Conservation (phyloP, 2,888 invertebrate species). For the Resseliella maxima region DNA sequence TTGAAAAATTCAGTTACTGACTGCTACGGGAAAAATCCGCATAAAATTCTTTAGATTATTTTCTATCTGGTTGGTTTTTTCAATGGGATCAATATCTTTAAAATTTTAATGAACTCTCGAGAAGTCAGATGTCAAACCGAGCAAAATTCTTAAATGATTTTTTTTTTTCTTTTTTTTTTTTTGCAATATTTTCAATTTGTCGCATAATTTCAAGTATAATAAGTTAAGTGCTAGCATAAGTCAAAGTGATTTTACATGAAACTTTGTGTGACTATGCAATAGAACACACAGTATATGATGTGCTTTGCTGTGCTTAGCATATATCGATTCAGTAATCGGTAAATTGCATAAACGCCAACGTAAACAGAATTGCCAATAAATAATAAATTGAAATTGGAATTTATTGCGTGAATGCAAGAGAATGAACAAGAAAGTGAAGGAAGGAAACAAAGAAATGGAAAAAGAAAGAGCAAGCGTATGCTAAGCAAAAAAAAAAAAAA, state of each 20-base stretch:
- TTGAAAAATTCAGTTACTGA: too few species aligned
- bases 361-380: slow-evolving; percentile 45
- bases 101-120: not conserved
- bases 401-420: not conserved
- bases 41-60: not conserved
- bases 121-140: not conserved
- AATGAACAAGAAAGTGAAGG: not conserved
- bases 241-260: not conserved
- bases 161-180: too few species aligned
- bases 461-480: not conserved
- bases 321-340: slow-evolving; percentile 1
- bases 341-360: slow-evolving; percentile 51
- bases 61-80: not conserved
- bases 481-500: not conserved
- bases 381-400: slow-evolving; percentile 42
- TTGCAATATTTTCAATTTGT: slow-evolving; percentile 22
- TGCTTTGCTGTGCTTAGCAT: not conserved
- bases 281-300: not conserved
- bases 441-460: not conserved
- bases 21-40: too few species aligned
- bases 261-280: not conserved
- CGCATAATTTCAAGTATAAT: slow-evolving; percentile 29
- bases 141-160: not conserved
- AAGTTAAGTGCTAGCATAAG: not conserved
- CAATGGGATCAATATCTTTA: not conserved